phyloP scores from a whole-genome alignment of 2,113 vertebrate genomes.

The Lycaon pictus region DNA sequence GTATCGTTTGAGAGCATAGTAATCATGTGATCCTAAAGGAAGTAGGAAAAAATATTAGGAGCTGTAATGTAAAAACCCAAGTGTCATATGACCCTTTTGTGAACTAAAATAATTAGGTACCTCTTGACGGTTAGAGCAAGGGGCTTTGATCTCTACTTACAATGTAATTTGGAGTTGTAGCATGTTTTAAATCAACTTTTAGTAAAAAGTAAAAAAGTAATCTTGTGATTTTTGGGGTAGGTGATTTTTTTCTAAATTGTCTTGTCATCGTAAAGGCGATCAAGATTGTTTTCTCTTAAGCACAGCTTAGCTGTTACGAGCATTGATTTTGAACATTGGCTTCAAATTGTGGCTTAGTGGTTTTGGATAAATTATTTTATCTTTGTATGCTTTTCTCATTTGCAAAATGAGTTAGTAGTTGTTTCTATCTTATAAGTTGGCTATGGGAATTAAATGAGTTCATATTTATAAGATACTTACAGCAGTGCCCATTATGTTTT shows the following conservation, averaged over 20 bases:
- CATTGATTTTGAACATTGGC: not conserved
- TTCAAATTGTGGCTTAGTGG: not conserved
- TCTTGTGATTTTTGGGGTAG: not conserved
- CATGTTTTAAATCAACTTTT: not conserved
- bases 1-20: constrained; percentile 45
- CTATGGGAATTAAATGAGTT: not conserved
- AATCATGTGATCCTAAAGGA: constrained; percentile 49
- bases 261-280: not conserved
- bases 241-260: not conserved
- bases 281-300: not conserved
- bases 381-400: constrained; percentile 15
- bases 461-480: not conserved
- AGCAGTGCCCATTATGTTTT: not conserved
- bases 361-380: not conserved
- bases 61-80: not conserved
- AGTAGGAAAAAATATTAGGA: constrained; percentile 27
- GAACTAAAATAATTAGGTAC: constrained; percentile 55
- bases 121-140: not conserved
- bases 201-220: not conserved
- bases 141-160: not conserved
- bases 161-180: not conserved
- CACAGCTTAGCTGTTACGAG: not conserved
- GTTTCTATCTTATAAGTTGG: not conserved
- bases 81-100: constrained; percentile 35
- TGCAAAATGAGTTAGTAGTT: not conserved